A percentile compares a stretch with the other conserved stretches of the same genome.
Conservation (phyloP, 2,888 invertebrate species). For the Megalurothrips usitatus region DNA sequence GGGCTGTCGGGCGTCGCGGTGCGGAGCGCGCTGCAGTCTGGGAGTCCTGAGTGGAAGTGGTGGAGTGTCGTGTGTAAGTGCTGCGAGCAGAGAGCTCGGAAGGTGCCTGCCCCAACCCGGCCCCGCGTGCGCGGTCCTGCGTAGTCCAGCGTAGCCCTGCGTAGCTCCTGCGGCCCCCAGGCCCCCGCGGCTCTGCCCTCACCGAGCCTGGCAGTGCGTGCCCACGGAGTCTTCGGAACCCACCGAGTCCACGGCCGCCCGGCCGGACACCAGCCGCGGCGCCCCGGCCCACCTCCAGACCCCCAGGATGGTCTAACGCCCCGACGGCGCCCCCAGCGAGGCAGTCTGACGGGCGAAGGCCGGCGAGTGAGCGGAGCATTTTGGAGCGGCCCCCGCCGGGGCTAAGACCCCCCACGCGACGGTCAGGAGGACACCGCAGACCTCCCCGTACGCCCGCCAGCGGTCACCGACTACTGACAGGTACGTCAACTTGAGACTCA, state of each 20-base stretch:
- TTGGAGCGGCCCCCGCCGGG: no score
- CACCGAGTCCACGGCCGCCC: background rate
- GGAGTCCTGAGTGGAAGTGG: constrained; percentile 10
- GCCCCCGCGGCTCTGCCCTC: no score
- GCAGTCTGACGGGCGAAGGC: background rate
- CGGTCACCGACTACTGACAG: no score
- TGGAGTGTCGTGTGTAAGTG: background rate
- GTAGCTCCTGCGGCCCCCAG: background rate
- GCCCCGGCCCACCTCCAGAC: background rate
- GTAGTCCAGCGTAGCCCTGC: background rate
- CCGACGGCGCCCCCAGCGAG: background rate
- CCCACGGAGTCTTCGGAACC: no score
- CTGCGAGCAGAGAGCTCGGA: background rate
- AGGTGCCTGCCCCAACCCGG: no score
- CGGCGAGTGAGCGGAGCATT: no score
- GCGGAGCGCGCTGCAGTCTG: background rate
- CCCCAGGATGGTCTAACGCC: background rate
- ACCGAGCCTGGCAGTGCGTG: no score
- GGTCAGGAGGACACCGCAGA: no score
- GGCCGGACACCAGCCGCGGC: background rate
- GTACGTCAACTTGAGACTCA: no score
- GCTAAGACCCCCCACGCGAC: no score
- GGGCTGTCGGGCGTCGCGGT: background rate
- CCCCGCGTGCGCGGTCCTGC: background rate
- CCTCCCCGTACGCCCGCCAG: no score